Conservation (phyloP, 1,140 invertebrate species). For the Eulimnadia texana region DNA sequence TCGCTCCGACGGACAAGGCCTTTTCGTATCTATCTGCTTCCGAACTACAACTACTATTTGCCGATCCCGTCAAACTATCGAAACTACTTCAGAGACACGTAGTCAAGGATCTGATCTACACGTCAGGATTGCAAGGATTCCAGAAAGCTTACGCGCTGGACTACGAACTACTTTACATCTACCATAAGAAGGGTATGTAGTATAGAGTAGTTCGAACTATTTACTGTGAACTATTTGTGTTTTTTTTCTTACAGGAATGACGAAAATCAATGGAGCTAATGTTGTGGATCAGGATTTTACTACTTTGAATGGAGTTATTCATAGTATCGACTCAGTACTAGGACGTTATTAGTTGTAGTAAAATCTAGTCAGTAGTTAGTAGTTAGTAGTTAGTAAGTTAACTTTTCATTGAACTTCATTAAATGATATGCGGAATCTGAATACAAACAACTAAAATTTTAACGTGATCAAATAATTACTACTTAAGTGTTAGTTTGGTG, state of each 20-base stretch:
- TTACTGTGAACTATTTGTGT: neutral
- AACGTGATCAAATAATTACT: no score
- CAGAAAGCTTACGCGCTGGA: constrained; percentile 14
- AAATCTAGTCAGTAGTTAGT: no score
- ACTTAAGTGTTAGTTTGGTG: no score
- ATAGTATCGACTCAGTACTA: constrained; percentile 29
- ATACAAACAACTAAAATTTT: no score
- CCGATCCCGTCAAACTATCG: constrained; percentile 8
- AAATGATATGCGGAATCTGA: no score
- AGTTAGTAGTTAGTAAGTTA: no score
- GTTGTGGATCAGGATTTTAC: constrained; percentile 24
- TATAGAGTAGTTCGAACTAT: neutral
- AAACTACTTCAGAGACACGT: constrained; percentile 14
- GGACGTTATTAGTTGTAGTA: neutral
- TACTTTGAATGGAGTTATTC: constrained; percentile 28
- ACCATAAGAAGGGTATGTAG: constrained; percentile 16
- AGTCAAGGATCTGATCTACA: constrained; percentile 17
- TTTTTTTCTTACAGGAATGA: constrained; percentile 18
- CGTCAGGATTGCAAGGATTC: constrained; percentile 14
- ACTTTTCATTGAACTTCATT: no score
- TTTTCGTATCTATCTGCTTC: constrained; percentile 8
- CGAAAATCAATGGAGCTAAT: constrained; percentile 29
- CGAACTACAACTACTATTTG: constrained; percentile 11
- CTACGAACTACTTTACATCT: constrained; percentile 15
- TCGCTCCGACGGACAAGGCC: constrained; percentile 25